A percentile compares a stretch with the other conserved stretches of the same genome.
Evolutionary conservation across 2,113 vertebrate genomes (phyloP).

Genomic region (Ictalurus furcatus): DNA sequence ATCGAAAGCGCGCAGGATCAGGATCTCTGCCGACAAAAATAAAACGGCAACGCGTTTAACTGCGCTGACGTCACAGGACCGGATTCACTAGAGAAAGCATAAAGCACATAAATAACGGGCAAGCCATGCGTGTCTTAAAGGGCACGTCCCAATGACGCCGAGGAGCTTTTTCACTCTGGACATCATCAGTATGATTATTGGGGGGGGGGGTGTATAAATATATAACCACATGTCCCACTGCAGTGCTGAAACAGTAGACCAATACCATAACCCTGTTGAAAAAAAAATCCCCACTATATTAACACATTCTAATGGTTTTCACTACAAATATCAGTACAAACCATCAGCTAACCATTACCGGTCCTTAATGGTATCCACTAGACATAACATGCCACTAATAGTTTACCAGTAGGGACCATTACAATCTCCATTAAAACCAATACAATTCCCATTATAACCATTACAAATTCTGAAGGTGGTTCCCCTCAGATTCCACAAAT

Average conservation of each 20-base stretch:
- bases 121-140: slow-evolving; percentile 70
- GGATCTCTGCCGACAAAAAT: slow-evolving; percentile 67
- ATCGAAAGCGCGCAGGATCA: slow-evolving; percentile 35
- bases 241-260: not conserved
- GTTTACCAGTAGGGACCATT: too few species aligned
- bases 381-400: too few species aligned
- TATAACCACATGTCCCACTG: not conserved
- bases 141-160: slow-evolving; percentile 55
- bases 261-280: not conserved
- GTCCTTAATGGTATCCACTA: too few species aligned
- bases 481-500: too few species aligned
- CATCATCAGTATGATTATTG: not conserved
- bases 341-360: too few species aligned
- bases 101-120: slow-evolving; percentile 56
- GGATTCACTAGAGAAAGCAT: slow-evolving; percentile 12
- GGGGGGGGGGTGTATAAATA: not conserved
- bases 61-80: slow-evolving; percentile 8
- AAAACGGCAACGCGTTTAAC: not conserved
- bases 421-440: too few species aligned
- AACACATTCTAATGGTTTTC: too few species aligned
- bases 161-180: slow-evolving; percentile 54
- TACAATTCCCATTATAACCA: too few species aligned
- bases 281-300: too few species aligned
- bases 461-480: too few species aligned
- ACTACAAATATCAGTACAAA: too few species aligned